Conservation (phyloP, 2,888 invertebrate genomes). For the Hydropsyche betteni region DNA sequence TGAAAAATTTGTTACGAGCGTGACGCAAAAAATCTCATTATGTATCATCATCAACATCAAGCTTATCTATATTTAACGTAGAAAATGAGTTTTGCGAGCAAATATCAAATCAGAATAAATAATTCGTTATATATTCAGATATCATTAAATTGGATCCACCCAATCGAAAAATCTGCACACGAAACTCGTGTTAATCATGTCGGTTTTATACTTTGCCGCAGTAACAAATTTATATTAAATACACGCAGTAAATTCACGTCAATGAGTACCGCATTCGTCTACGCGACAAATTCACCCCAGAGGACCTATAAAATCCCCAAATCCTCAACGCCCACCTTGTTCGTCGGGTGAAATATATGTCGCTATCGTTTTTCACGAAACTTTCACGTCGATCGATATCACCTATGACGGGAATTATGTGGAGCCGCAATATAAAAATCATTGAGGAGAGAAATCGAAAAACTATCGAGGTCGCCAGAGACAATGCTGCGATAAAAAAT, state of each 20-base stretch:
- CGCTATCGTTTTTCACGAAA: neutral
- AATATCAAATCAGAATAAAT: too few relatives aligned
- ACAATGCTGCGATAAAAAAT: too few relatives aligned
- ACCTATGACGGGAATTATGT: too few relatives aligned
- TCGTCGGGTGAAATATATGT: slow-evolving; percentile 15
- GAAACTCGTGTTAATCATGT: neutral
- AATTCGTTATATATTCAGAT: neutral
- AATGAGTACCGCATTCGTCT: slow-evolving; percentile 25
- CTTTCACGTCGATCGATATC: neutral
- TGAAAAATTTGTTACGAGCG: too few relatives aligned
- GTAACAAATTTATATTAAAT: neutral
- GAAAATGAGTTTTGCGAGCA: too few relatives aligned
- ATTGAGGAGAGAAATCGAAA: neutral
- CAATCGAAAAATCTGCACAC: neutral
- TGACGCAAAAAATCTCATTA: too few relatives aligned
- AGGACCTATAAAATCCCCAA: slow-evolving; percentile 43
- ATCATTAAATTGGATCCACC: too few relatives aligned
- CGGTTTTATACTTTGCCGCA: neutral
- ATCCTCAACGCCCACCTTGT: slow-evolving; percentile 48
- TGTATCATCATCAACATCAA: too few relatives aligned
- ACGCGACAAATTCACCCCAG: slow-evolving; percentile 41
- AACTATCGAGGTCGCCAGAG: neutral
- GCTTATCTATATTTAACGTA: too few relatives aligned
- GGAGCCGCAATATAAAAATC: neutral
- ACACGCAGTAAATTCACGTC: slow-evolving; percentile 3